Evolutionary conservation across 2,797 vertebrate genomes (phyloP), one percentile per base, ranked within the genome.

Genomic region (Odontamblyopus lacepedii): DNA sequence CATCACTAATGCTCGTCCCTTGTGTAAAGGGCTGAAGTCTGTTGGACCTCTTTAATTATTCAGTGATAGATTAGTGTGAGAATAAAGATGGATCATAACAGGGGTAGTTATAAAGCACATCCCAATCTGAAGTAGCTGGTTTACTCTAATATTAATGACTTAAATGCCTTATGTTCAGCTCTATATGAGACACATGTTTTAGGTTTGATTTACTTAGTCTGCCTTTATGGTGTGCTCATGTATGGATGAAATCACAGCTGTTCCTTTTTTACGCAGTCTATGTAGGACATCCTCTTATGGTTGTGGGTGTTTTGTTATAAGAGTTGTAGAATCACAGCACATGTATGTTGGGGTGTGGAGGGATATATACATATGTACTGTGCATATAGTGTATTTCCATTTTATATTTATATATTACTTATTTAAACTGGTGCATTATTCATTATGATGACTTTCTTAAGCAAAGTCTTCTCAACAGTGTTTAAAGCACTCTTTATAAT

Each of bases 21-120:
- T 29, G 79, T 83, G 83, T 75, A 78, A 81, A 77, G 71, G 78
- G 50, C 69, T 73, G 77, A 80, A 69, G 76, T 71, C 80, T 79
- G 60, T 79, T 86, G 70, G 73, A 76, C 69, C 65, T 64, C 19
- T 23, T 89, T 76, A 85, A 91, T 89, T 78, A 89, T 89, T 89
- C 84, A 88, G 56, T 12, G 53, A 3, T 59, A 78, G 48, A 82
- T 90, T 83, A 88, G 67, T 74, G 72, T 72, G 69, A 80, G 80
- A 72, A 60, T 38, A 9, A 71, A 71, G 56, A 61, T 69, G 53
- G 65, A 72, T 61, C 63, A 61, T 63, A 78, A 67, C 72, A 23
- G 83, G 71, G 78, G 71, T 71, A 64, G 70, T 76, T 78, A 73
- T 69, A 70, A 74, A 78, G 70, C 68, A 60, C 71, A 70, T 69